These are phyloP conservation scores for Drosophila athabasca DNA, from an alignment of 1,140 invertebrate genomes.

Conservation along the genomic window DNA sequence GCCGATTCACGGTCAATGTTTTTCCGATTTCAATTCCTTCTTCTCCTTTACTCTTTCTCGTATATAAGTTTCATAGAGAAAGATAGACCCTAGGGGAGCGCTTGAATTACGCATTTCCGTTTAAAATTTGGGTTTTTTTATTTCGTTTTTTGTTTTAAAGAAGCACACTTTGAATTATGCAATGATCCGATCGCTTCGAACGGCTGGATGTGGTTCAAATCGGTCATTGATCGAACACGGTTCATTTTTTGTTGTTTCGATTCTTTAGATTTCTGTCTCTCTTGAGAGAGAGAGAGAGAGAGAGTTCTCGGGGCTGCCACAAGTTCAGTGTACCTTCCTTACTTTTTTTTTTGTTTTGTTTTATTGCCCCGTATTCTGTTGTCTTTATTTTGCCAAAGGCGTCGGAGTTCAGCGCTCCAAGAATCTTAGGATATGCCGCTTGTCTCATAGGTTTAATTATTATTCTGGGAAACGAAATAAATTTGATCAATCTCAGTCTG, in stretches of 20 bases:
- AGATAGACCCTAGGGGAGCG: not conserved
- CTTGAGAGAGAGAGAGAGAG: not conserved
- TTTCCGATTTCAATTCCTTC: slow-evolving; percentile 33
- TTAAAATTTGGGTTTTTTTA: slow-evolving; percentile 13
- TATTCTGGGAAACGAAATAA: not conserved
- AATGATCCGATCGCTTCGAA: slow-evolving; percentile 28
- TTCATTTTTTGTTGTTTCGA: slow-evolving; percentile 8
- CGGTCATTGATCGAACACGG: slow-evolving; percentile 63
- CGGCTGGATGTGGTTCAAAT: slow-evolving; percentile 27
- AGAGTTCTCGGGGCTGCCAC: slow-evolving; percentile 10
- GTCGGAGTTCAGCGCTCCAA: slow-evolving; percentile 37
- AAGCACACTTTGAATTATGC: slow-evolving; percentile 58
- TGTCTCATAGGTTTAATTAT: slow-evolving; percentile 17
- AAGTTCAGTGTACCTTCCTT: slow-evolving; percentile 45
- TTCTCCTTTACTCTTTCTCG: slow-evolving; percentile 9
- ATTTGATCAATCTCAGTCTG: not conserved
- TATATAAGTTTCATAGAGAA: slow-evolving; percentile 7
- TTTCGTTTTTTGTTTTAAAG: slow-evolving; percentile 21
- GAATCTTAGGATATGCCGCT: slow-evolving; percentile 34
- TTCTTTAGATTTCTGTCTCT: slow-evolving; percentile 27
- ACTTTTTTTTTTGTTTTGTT: not conserved
- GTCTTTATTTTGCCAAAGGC: slow-evolving; percentile 14
- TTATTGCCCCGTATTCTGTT: slow-evolving; percentile 12
- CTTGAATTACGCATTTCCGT: slow-evolving; percentile 59
- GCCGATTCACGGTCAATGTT: slow-evolving; percentile 75